Base-by-base conservation (phyloP, 2,888 invertebrate genomes). In the Microchrysa polita region DNA sequence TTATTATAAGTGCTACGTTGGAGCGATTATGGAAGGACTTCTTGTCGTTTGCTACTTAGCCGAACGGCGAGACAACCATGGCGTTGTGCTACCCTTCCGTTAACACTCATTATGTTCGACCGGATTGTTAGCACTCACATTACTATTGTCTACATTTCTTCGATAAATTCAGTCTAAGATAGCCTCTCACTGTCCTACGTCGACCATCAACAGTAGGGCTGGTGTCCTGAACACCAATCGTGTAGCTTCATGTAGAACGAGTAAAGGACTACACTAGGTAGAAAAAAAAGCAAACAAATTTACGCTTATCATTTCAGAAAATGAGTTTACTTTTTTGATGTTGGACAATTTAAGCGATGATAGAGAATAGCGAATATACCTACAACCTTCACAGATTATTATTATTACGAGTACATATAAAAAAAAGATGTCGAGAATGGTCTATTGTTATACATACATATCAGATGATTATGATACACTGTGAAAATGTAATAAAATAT, bases 381-480 rank as follows among this genome's bases (percentile, higher is more conserved):
- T 34, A 34, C 27, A 34, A 5, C 27, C 7, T 2, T 5, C 27
- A 34, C 27, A 65, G 20, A n/a, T n/a, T n/a, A n/a, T n/a, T n/a
- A n/a, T n/a, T n/a, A n/a, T n/a, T n/a, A n/a, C n/a, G n/a, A n/a
- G n/a, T n/a, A n/a, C n/a, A n/a, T n/a, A n/a, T n/a, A n/a, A n/a
- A n/a, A 9, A 34, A 63, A 48, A 18, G 20, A 42, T 65, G n/a
- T 48, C 44, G 44, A 65, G 69, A 69, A 69, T 55, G 69, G 57
- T 69, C 57, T 73, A 73, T 73, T 73, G 72, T 73, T 73, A 73
- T 65, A 73, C 73, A 73, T 73, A 73, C 73, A 73, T 73, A 73
- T 73, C 65, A 73, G 40, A 67, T 20, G 16, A 53, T 52, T 16
- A 67, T 48, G 61, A 40, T 34, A 48, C 44, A 48, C 18, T 48